phyloP scores from a whole-genome alignment of 2,888 invertebrate species.

The Pristionchus japonicus region DNA sequence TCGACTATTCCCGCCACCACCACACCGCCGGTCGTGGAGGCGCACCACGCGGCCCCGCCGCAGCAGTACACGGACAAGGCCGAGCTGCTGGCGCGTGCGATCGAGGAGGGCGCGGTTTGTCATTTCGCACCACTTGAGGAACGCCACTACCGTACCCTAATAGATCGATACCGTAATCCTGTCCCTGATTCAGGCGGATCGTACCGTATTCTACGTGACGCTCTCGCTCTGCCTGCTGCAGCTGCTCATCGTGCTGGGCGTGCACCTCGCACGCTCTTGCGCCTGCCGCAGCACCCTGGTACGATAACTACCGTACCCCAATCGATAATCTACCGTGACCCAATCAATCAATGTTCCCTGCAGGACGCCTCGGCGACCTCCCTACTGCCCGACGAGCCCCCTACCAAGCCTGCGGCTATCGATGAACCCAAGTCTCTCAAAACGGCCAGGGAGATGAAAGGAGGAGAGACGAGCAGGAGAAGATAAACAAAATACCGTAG shows the following conservation, averaged over 20 bases:
- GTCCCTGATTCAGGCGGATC: neutral
- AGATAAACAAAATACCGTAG: neutral
- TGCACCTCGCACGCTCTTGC: neutral
- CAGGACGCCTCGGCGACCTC: neutral
- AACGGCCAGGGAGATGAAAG: neutral
- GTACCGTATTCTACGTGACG: slow-evolving; percentile 15
- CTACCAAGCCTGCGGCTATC: neutral
- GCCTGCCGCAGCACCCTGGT: slow-evolving; percentile 5
- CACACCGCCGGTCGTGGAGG: neutral
- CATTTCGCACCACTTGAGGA: too few relatives aligned
- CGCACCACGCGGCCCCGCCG: neutral
- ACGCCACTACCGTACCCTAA: neutral
- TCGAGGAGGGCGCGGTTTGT: slow-evolving; percentile 15
- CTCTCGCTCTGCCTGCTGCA: neutral
- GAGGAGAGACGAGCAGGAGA: neutral
- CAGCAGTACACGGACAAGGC: neutral
- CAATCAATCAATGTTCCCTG: too few relatives aligned
- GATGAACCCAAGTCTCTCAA: neutral
- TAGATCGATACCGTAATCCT: neutral
- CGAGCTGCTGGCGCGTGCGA: neutral
- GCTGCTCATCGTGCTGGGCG: neutral
- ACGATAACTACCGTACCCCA: neutral
- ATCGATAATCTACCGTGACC: neutral
- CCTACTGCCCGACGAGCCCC: neutral
- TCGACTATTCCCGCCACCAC: neutral